Evolutionary conservation across 1,140 invertebrate species (phyloP), one percentile per base, ranked within the genome.

Genomic region (Idris sp.): DNA sequence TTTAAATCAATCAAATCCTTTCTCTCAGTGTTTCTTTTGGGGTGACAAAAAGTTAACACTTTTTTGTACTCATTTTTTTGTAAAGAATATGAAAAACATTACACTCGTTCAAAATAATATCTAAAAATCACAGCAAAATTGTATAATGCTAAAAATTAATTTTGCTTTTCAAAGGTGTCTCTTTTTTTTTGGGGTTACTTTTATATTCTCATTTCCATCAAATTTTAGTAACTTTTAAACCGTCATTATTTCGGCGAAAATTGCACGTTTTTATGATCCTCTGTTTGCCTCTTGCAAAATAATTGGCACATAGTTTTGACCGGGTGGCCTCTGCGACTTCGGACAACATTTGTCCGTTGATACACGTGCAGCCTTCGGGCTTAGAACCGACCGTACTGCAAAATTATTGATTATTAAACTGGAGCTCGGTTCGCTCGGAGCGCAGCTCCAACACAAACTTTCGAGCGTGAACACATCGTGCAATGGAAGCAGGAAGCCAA

Each of bases 341-440:
- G 48, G 76, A 72, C 76, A 64, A 61, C 49, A 78, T 44, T 62
- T 76, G 38, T 25, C 7, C 75, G 61, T 15, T 11, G 14, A 22
- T 16, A 31, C 82, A 81, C 81, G 82, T 82, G 81, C 67, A 81
- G 75, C 77, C 79, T 80, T 73, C 77, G 64, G 79, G 74, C 53
- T 67, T 58, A 69, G 64, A 15, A 68, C 68, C 51, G 62, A 36
- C 54, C 36, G 44, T 48, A 56, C 58, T 31, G 64, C 49, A 54
- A 83, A 85, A 84, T 83, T 83, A 84, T 85, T 85, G 82, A 85
- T 85, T 83, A 84, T 84, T 84, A 85, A 84, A 83, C 62, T 71
- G 56, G 67, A 64, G 73, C 53, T 68, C 46, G 44, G 40, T 46
- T 43, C 36, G 40, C 49, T 72, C 19, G 49, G 11, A 56, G 59